These are phyloP conservation scores for Serinus canaria DNA, from an alignment of 2,113 vertebrate genomes.

Conservation along the genomic window DNA sequence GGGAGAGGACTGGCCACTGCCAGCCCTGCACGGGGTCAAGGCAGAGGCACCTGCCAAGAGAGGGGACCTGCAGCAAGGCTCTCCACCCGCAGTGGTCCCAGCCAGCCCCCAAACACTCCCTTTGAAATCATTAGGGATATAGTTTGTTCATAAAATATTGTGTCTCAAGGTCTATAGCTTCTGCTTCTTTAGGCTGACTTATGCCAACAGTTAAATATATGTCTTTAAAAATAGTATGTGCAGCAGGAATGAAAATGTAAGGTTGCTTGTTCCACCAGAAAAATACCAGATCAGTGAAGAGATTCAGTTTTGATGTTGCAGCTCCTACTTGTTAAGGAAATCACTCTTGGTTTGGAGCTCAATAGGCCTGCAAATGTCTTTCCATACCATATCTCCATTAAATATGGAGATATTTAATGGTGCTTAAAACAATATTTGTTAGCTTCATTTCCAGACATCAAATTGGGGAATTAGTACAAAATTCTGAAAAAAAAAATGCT, in stretches of 20 bases:
- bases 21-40: rapidly evolving
- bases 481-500: not conserved
- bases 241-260: not conserved
- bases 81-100: not conserved
- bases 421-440: not conserved
- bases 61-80: rapidly evolving
- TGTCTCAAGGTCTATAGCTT: not conserved
- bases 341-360: not conserved
- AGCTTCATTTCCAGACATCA: not conserved
- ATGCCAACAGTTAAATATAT: not conserved
- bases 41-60: not conserved
- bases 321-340: not conserved
- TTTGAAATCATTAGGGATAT: not conserved
- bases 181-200: not conserved
- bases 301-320: not conserved
- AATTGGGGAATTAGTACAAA: not conserved
- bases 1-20: not conserved
- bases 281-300: not conserved
- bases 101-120: not conserved
- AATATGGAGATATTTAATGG: not conserved
- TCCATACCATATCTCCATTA: rapidly evolving
- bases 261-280: not conserved
- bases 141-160: not conserved
- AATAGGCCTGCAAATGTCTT: not conserved
- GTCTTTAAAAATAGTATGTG: not conserved